Conservation (phyloP, 2,888 invertebrate species). For the Apamea anceps region DNA sequence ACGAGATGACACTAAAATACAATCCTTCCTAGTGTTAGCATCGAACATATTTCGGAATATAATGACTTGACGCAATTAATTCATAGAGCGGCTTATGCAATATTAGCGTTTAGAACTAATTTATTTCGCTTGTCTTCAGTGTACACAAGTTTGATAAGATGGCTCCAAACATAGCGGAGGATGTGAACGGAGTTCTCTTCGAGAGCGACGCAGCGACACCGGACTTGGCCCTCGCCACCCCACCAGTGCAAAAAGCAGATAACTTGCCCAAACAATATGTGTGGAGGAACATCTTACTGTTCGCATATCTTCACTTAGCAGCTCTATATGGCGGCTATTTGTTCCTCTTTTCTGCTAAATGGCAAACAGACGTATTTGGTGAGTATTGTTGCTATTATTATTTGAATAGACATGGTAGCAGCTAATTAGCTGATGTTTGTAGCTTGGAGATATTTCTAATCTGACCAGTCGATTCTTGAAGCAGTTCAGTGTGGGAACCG, state of each 20-base stretch:
- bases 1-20: not conserved
- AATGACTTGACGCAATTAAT: not conserved
- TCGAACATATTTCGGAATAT: not conserved
- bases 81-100: not conserved
- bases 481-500: too few species aligned
- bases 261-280: slow-evolving; percentile 91
- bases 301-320: slow-evolving; percentile 93
- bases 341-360: slow-evolving; percentile 93
- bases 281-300: slow-evolving; percentile 96
- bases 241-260: slow-evolving; percentile 89
- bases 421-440: too few species aligned
- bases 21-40: not conserved
- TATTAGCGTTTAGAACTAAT: not conserved
- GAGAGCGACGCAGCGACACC: slow-evolving; percentile 87
- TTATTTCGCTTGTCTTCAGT: slow-evolving; percentile 40
- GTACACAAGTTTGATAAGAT: slow-evolving; percentile 71
- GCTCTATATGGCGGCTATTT: slow-evolving; percentile 94
- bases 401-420: too few species aligned
- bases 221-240: slow-evolving; percentile 81
- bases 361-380: slow-evolving; percentile 93
- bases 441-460: too few species aligned
- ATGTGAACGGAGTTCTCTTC: slow-evolving; percentile 86
- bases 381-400: slow-evolving; percentile 75
- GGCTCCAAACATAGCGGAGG: slow-evolving; percentile 84
- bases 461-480: too few species aligned